phyloP scores from a whole-genome alignment of 2,797 vertebrate species.

The Gallinago nigripennis region DNA sequence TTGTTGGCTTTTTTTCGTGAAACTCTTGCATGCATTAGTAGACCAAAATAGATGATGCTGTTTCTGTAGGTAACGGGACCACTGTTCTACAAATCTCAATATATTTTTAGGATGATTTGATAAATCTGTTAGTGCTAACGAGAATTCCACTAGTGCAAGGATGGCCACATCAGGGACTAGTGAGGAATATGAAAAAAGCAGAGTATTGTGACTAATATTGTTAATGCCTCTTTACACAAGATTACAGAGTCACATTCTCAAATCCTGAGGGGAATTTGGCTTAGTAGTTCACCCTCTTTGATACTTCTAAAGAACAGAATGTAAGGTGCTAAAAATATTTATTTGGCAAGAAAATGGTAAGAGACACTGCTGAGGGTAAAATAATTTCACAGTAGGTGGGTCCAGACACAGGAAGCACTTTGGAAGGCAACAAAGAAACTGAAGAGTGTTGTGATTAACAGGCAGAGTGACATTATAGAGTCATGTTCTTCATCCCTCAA shows the following conservation, averaged over 20 bases:
- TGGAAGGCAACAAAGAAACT: not conserved
- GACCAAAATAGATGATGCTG: not conserved
- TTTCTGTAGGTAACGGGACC: not conserved
- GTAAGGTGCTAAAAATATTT: conserved; percentile 48
- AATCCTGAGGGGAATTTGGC: conserved; percentile 65
- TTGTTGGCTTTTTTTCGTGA: not conserved
- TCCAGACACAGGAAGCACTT: not conserved
- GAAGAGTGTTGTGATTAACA: not conserved
- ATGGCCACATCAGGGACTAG: not conserved
- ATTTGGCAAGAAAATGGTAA: conserved; percentile 37
- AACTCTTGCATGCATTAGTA: not conserved
- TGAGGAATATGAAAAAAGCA: conserved; percentile 16
- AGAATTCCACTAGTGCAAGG: not conserved
- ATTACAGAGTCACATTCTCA: conserved; percentile 69
- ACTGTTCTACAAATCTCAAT: not conserved
- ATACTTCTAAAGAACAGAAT: conserved; percentile 44
- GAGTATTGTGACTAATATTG: conserved; percentile 47
- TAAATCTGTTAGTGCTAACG: not conserved
- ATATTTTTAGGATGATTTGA: not conserved
- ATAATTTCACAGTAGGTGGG: conserved; percentile 16
- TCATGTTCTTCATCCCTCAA: not conserved
- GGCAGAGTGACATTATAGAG: not conserved
- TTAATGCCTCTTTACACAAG: conserved; percentile 65
- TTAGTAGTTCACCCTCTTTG: conserved; percentile 47
- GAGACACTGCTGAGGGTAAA: conserved; percentile 1